Conservation (phyloP, 2,888 invertebrate genomes). For the Tachystola acroxantha region DNA sequence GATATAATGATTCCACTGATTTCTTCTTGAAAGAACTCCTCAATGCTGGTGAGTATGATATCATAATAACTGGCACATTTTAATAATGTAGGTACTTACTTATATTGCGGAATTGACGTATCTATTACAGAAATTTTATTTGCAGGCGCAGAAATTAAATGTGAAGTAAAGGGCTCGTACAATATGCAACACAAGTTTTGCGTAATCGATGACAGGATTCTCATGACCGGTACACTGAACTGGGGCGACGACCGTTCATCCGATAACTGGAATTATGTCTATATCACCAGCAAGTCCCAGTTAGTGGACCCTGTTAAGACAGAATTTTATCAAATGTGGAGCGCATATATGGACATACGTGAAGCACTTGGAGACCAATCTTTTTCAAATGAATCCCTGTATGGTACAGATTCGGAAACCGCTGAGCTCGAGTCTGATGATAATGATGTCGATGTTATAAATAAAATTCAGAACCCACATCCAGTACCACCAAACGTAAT, state of each 20-base stretch:
- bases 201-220: constrained; percentile 78
- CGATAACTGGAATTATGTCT: constrained; percentile 84
- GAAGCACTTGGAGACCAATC: constrained; percentile 1
- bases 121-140: no score
- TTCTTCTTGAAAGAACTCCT: constrained; percentile 60
- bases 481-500: constrained; percentile 8
- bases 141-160: constrained; percentile 79
- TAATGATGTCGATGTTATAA: not conserved
- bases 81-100: no score
- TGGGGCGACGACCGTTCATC: constrained; percentile 85
- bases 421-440: constrained; percentile 13
- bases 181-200: constrained; percentile 90
- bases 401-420: constrained; percentile 26
- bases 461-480: constrained; percentile 4
- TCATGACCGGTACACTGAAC: constrained; percentile 86
- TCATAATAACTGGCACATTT: no score
- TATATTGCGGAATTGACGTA: no score
- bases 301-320: constrained; percentile 74
- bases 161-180: constrained; percentile 52
- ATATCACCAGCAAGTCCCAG: constrained; percentile 78
- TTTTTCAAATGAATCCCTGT: not conserved
- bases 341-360: constrained; percentile 3
- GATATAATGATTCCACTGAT: constrained; percentile 57
- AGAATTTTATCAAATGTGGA: constrained; percentile 82
- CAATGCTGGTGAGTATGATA: constrained; percentile 49